phyloP scores from a whole-genome alignment of 2,113 vertebrate genomes.

The Columbina picui region DNA sequence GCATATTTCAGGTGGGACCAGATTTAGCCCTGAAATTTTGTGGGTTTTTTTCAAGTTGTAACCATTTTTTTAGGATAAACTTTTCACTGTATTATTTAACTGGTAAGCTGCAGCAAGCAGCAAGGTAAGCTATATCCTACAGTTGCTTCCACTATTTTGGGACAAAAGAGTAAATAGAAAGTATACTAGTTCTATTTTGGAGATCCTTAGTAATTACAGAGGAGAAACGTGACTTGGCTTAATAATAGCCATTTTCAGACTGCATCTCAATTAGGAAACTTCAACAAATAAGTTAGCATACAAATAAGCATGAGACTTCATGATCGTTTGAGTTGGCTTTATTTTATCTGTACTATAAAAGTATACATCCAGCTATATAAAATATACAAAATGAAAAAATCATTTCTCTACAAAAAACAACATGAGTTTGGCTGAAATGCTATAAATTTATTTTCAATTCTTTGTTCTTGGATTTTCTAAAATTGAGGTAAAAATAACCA shows the following conservation, averaged over 20 bases:
- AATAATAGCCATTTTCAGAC: not conserved
- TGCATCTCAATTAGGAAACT: not conserved
- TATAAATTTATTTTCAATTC: not conserved
- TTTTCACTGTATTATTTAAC: not conserved
- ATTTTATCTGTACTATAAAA: slow-evolving; percentile 9
- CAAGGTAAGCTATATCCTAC: not conserved
- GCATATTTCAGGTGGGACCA: not conserved
- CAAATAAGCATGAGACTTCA: slow-evolving; percentile 20
- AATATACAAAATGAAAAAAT: not conserved
- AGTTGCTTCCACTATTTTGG: not conserved
- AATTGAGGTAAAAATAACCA: not conserved
- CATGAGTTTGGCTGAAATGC: not conserved
- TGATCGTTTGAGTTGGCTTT: not conserved
- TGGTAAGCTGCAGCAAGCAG: not conserved
- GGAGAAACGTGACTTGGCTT: not conserved
- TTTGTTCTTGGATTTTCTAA: not conserved
- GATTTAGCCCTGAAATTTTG: not conserved
- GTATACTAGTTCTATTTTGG: not conserved
- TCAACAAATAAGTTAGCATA: not conserved
- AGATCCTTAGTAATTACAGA: not conserved
- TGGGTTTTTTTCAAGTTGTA: not conserved
- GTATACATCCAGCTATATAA: not conserved
- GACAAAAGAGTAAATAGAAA: not conserved
- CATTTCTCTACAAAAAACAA: not conserved
- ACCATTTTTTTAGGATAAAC: not conserved